Evolutionary conservation across 35 echinoderm and acorn worm species (phyloP), one percentile per base, ranked within the genome.

Genomic region (Heliocidaris erythrogramma): DNA sequence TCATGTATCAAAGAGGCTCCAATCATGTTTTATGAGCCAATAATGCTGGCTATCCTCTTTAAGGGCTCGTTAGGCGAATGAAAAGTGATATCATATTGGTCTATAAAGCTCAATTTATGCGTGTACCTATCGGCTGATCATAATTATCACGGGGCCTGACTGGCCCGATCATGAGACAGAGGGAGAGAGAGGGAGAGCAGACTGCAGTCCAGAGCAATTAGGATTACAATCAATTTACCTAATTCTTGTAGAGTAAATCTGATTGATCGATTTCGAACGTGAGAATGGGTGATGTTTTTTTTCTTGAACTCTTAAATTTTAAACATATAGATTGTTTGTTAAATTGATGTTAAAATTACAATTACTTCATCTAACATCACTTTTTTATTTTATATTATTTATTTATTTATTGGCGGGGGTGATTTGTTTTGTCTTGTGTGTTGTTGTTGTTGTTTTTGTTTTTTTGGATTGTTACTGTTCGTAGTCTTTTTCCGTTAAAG

Each of bases 1-100:
- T n/a, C 65, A 78, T 78, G 17, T 78, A 78, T 78, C 65, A 78
- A 18, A 5, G 65, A 78, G 27, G 18, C 65, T 21, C 65, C 65
- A 78, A 78, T 78, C 65, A n/a, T n/a, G 65, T n/a, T 78, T 78
- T 78, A 78, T 78, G 65, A 24, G 65, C 65, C 65, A 78, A 78
- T 78, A 78, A 78, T 78, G 18, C 65, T 7, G 27, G 27, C 65
- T 78, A 78, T 78, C 27, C 65, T 78, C 65, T 78, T 78, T n/a
- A 78, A n/a, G 27, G 14, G 65, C 27, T 78, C 21, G 65, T 78
- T 78, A 18, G 17, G 65, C 21, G 8, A 78, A 78, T 78, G 65
- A n/a, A 27, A 78, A 78, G 65, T 78, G 65, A 78, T 78, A 78
- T 27, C 21, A 78, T n/a, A 78, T 78, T 18, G 7, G 65, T 78